Percentiles rank a stretch among this genome's conserved stretches.
Conservation (phyloP, 2,113 vertebrate species). For the Budorcas taxicolor region DNA sequence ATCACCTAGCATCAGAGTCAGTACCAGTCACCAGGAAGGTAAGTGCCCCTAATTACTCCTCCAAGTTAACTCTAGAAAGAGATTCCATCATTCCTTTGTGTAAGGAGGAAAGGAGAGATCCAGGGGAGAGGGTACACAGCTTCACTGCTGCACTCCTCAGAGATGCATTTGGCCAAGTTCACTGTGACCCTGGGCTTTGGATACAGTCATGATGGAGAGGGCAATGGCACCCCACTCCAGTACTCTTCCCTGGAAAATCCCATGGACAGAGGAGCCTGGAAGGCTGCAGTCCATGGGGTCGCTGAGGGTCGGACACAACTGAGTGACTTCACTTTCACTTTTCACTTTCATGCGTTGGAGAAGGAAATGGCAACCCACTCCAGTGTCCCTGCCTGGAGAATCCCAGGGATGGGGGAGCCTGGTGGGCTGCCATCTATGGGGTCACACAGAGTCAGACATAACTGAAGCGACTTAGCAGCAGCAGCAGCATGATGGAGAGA, state of each 20-base stretch:
- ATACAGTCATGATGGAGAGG: accelerated
- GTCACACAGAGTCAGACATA: accelerated
- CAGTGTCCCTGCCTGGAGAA: too few species aligned
- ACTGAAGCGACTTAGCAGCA: too few species aligned
- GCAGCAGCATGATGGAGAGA: not conserved
- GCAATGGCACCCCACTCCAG: too few species aligned
- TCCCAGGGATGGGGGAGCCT: too few species aligned
- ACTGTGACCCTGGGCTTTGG: not conserved
- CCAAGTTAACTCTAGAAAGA: not conserved
- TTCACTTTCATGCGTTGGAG: too few species aligned
- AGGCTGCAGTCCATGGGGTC: too few species aligned
- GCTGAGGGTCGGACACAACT: accelerated
- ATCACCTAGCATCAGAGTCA: not conserved
- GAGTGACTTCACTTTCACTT: too few species aligned
- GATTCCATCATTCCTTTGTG: not conserved
- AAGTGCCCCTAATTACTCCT: not conserved
- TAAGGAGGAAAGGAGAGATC: not conserved
- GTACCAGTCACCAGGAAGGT: not conserved
- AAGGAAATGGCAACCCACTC: too few species aligned
- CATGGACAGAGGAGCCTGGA: too few species aligned
- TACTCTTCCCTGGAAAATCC: too few species aligned
- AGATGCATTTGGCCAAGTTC: not conserved
- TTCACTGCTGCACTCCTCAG: not conserved
- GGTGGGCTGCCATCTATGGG: too few species aligned
- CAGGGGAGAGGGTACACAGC: not conserved